Evolutionary conservation across 2,797 vertebrate species (phyloP).

Genomic region (Botia almorhae): DNA sequence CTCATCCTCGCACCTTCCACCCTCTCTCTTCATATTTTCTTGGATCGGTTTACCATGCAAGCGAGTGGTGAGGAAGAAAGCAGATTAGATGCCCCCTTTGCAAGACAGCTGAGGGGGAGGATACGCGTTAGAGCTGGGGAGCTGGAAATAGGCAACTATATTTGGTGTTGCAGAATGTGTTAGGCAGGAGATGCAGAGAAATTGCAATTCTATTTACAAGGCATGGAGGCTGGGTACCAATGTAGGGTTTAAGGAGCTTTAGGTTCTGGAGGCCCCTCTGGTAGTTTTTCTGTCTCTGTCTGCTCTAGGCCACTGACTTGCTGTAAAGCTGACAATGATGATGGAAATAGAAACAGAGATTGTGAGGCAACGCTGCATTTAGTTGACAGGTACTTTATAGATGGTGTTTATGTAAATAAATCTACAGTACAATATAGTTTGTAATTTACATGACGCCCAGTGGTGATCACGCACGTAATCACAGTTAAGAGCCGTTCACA

Average conservation of each 20-base stretch:
- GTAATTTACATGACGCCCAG: neutral
- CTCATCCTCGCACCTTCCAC: conserved; percentile 41
- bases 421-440: neutral
- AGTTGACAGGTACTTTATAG: conserved; percentile 2
- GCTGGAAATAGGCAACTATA: conserved; percentile 69
- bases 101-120: conserved; percentile 67
- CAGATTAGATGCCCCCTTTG: conserved; percentile 62
- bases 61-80: conserved; percentile 55
- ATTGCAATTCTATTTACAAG: conserved; percentile 58
- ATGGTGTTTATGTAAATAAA: neutral
- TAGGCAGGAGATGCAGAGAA: conserved; percentile 51
- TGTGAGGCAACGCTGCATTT: neutral
- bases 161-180: conserved; percentile 63
- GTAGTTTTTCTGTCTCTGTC: conserved; percentile 28
- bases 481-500: neutral
- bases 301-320: conserved; percentile 6
- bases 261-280: conserved; percentile 38
- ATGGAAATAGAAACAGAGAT: conserved; percentile 25
- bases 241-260: conserved; percentile 48
- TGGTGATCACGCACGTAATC: neutral
- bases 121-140: conserved; percentile 59
- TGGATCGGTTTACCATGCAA: conserved; percentile 60
- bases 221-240: conserved; percentile 47
- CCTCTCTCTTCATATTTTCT: conserved; percentile 54
- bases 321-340: conserved; percentile 33